A percentile compares a stretch with the other conserved stretches of the same genome.
Conservation (phyloP, 2,888 invertebrate genomes). For the Chrysolina oricalcia region DNA sequence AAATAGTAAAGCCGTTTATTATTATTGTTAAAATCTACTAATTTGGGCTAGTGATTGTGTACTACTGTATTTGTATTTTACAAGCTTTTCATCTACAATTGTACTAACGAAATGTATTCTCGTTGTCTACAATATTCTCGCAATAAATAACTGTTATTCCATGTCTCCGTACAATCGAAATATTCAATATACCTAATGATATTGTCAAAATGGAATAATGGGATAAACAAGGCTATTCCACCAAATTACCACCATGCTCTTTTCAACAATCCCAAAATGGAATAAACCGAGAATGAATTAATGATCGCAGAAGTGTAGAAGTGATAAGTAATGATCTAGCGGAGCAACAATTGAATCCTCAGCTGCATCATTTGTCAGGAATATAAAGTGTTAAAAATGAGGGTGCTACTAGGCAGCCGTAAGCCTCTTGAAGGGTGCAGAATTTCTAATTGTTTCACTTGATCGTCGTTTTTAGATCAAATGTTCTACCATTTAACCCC, state of each 20-base stretch:
- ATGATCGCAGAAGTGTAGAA: constrained; percentile 53
- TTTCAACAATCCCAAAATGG: not conserved
- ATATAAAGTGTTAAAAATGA: constrained; percentile 72
- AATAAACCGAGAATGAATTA: constrained; percentile 49
- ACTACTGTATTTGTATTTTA: too few species aligned
- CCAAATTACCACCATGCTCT: not conserved
- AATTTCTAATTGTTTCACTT: constrained; percentile 68
- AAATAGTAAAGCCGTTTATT: too few species aligned
- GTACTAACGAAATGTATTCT: too few species aligned
- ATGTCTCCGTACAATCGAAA: too few species aligned
- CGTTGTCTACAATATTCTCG: too few species aligned
- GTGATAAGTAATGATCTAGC: constrained; percentile 57
- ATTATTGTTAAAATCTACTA: too few species aligned
- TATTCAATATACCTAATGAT: too few species aligned
- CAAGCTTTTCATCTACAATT: too few species aligned
- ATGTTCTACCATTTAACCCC: constrained; percentile 66
- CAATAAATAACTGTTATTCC: too few species aligned
- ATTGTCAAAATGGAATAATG: too few species aligned
- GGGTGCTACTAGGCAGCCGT: constrained; percentile 58
- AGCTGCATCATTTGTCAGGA: constrained; percentile 68
- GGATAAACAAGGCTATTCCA: too few species aligned
- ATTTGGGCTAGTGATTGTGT: too few species aligned
- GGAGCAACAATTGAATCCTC: constrained; percentile 59
- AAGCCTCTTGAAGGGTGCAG: constrained; percentile 67
- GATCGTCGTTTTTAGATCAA: constrained; percentile 69